Percentiles rank a stretch among this genome's conserved stretches.
These are phyloP conservation scores for Schizothorax lantsangensis DNA, from an alignment of 2,797 vertebrate species.

Conservation along the genomic window DNA sequence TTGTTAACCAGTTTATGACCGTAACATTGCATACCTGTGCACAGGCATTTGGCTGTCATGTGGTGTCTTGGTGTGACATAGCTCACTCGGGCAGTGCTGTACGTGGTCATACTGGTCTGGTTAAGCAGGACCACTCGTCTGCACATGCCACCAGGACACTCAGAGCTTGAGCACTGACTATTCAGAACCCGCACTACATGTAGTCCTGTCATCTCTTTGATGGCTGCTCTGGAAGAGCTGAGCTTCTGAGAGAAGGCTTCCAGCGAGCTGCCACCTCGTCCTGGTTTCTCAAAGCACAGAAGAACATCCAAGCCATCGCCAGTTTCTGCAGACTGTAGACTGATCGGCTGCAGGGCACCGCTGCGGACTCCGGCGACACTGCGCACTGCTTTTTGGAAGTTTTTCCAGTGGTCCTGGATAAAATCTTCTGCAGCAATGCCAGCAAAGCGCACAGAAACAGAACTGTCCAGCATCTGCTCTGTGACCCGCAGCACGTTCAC, in stretches of 20 bases:
- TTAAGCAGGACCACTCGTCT: constrained; percentile 81
- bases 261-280: constrained; percentile 62
- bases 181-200: constrained; percentile 77
- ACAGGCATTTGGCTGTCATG: constrained; percentile 80
- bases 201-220: constrained; percentile 83
- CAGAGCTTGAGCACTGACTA: constrained; percentile 77
- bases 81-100: constrained; percentile 84
- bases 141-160: constrained; percentile 81
- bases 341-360: constrained; percentile 80
- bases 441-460: constrained; percentile 78
- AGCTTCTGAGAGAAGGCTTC: constrained; percentile 80
- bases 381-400: constrained; percentile 81
- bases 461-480: constrained; percentile 78
- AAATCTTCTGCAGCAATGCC: constrained; percentile 84
- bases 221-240: constrained; percentile 78
- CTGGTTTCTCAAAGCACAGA: constrained; percentile 77
- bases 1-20: not conserved
- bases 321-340: constrained; percentile 79
- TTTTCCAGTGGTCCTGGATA: constrained; percentile 84
- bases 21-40: constrained; percentile 77
- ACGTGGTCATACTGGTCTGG: constrained; percentile 79
- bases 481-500: constrained; percentile 82
- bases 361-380: constrained; percentile 76
- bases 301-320: constrained; percentile 80
- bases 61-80: constrained; percentile 84